These are phyloP conservation scores for Callaeas wilsoni DNA, from an alignment of 2,113 vertebrate species.

Conservation along the genomic window DNA sequence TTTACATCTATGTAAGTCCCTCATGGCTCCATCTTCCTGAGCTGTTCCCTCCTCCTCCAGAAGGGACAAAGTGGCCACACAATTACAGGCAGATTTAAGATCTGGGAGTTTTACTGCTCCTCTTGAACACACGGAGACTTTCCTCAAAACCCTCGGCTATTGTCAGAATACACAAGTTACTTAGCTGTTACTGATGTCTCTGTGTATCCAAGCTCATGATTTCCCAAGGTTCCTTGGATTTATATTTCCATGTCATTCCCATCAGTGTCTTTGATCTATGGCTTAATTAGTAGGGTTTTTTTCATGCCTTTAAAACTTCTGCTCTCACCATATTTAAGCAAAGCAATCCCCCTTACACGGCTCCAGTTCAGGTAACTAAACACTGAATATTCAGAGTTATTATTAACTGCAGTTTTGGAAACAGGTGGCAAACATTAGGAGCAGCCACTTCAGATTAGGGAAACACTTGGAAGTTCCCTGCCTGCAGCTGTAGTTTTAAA, in stretches of 20 bases:
- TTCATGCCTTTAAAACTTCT: neutral
- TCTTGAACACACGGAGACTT: neutral
- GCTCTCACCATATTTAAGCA: neutral
- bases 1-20: slow-evolving; percentile 95
- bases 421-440: neutral
- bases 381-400: neutral
- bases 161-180: neutral
- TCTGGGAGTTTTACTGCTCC: too few species aligned
- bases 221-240: neutral
- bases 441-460: neutral
- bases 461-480: neutral
- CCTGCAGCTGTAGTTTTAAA: neutral
- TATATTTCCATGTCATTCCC: neutral
- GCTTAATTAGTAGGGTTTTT: neutral
- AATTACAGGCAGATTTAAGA: fast-evolving
- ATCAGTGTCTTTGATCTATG: neutral
- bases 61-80: neutral
- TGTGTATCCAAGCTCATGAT: fast-evolving
- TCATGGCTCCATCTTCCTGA: fast-evolving
- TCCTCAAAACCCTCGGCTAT: neutral
- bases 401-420: neutral
- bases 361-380: neutral
- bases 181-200: neutral
- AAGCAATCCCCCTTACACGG: neutral
- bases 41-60: neutral